Evolutionary conservation across 2,113 vertebrate genomes (phyloP).

Genomic region (Platycercus adscitus): DNA sequence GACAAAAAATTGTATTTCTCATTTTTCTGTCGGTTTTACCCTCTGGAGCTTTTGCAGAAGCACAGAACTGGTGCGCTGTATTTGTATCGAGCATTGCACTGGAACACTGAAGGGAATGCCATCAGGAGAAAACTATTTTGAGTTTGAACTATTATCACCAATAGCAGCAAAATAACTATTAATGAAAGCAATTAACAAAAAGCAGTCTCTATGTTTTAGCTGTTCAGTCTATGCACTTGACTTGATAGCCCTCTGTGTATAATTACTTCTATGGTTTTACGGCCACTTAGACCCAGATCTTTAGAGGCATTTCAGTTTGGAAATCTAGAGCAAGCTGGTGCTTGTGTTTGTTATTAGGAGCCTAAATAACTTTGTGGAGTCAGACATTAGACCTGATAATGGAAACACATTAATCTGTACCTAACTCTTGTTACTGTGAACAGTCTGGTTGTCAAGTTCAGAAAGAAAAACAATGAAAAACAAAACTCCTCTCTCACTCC

Average conservation of each 20-base stretch:
- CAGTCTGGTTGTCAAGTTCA: neutral
- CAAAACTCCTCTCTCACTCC: neutral
- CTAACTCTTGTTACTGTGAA: neutral
- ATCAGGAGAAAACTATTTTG: neutral
- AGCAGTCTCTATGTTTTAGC: neutral
- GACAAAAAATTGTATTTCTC: neutral
- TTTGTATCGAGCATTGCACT: neutral
- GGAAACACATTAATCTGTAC: neutral
- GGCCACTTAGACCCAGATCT: neutral
- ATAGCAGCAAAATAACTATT: neutral
- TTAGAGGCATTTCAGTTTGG: neutral
- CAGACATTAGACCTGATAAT: neutral
- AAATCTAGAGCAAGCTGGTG: neutral
- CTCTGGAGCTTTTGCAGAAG: neutral
- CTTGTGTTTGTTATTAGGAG: neutral
- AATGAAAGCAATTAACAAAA: neutral
- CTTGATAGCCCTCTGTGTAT: neutral
- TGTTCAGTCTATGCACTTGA: neutral
- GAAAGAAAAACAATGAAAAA: neutral
- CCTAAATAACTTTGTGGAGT: neutral
- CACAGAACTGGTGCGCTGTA: neutral
- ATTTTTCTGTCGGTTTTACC: neutral
- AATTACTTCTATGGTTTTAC: neutral
- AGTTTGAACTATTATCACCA: neutral
- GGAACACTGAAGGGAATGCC: neutral